Evolutionary conservation across 2,113 vertebrate genomes (phyloP).

Genomic region (Delphinapterus leucas): DNA sequence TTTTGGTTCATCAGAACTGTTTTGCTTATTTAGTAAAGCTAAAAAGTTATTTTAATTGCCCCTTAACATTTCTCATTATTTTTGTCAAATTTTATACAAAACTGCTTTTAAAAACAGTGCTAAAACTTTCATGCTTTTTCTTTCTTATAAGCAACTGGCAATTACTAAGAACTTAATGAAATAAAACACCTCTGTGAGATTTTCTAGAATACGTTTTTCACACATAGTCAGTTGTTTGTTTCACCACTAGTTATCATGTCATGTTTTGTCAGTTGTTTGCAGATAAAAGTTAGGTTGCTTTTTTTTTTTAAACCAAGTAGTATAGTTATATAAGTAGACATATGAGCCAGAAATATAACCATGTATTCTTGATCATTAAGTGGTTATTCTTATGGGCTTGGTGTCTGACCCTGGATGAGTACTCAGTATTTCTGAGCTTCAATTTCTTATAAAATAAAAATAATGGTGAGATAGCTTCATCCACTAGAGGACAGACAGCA

Average conservation of each 20-base stretch:
- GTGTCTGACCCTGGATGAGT: neutral
- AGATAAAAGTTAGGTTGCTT: neutral
- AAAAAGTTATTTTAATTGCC: slow-evolving; percentile 16
- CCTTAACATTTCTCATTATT: neutral
- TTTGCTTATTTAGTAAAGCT: slow-evolving; percentile 48
- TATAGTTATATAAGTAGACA: neutral
- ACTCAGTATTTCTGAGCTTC: neutral
- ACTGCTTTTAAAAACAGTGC: slow-evolving; percentile 23
- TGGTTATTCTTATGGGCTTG: neutral
- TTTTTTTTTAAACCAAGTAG: neutral
- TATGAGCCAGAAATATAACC: neutral
- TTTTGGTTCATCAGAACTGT: neutral
- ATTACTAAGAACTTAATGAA: slow-evolving; percentile 10
- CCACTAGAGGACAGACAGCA: too few relatives aligned
- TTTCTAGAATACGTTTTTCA: neutral
- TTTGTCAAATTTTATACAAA: slow-evolving; percentile 23
- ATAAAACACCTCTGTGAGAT: neutral
- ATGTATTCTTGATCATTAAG: neutral
- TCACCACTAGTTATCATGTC: neutral
- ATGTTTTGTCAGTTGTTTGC: neutral
- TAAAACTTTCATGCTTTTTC: neutral
- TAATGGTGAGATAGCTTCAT: neutral
- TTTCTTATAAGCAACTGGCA: slow-evolving; percentile 8
- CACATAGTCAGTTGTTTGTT: neutral
- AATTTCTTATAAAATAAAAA: slow-evolving; percentile 17